Conservation (phyloP, 1,140 invertebrate genomes). For the Drosophila novamexicana region DNA sequence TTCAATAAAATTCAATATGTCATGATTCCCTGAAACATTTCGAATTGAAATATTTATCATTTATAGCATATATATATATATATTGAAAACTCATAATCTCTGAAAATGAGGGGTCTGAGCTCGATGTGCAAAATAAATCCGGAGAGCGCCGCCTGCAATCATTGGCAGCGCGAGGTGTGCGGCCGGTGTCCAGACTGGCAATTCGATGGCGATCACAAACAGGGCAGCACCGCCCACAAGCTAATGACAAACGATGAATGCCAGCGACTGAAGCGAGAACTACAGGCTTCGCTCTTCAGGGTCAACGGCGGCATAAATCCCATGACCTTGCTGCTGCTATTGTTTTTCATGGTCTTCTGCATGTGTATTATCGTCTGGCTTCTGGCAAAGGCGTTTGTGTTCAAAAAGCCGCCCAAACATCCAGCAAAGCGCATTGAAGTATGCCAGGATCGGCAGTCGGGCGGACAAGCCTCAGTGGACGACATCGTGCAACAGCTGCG, state of each 20-base stretch:
- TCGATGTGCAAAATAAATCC: slow-evolving; percentile 15
- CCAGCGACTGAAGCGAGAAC: slow-evolving; percentile 17
- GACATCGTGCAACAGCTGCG: slow-evolving; percentile 15
- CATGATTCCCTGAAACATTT: not conserved
- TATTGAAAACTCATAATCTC: not conserved
- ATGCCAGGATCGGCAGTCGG: slow-evolving; percentile 6
- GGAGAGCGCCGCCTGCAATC: slow-evolving; percentile 3
- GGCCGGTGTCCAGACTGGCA: slow-evolving; percentile 21
- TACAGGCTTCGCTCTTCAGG: not conserved
- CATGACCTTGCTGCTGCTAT: slow-evolving; percentile 1
- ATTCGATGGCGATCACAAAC: slow-evolving; percentile 4
- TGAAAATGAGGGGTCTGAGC: not conserved
- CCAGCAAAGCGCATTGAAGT: not conserved
- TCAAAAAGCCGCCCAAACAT: not conserved
- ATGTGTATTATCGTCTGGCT: slow-evolving; percentile 6
- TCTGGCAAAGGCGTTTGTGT: slow-evolving; percentile 26
- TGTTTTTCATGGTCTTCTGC: slow-evolving; percentile 2
- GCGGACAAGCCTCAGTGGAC: slow-evolving; percentile 20
- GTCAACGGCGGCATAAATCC: not conserved
- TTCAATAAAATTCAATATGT: not conserved
- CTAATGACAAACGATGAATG: slow-evolving; percentile 38
- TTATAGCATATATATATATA: not conserved
- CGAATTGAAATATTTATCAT: slow-evolving; percentile 7
- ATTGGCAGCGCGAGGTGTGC: slow-evolving; percentile 25
- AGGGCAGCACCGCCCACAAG: not conserved